phyloP scores from a whole-genome alignment of 2,888 invertebrate species.

The Ophion slaviceki region DNA sequence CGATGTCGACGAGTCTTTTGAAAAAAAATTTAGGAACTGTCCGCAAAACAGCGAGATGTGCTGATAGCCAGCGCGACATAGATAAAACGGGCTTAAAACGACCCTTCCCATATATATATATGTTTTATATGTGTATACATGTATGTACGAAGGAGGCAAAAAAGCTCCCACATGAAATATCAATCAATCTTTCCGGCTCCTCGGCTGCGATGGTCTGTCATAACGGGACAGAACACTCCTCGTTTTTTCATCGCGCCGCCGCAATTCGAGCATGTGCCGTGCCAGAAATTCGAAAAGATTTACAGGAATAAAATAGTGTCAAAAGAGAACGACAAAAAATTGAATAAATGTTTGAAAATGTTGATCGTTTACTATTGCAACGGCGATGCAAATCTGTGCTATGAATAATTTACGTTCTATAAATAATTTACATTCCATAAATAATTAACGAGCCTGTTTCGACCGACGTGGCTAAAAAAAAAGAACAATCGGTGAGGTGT shows the following conservation, averaged over 20 bases:
- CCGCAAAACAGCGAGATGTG: no score
- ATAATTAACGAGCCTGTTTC: no score
- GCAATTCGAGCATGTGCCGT: background rate
- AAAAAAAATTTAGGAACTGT: no score
- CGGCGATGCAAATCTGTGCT: no score
- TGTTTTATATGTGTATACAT: background rate
- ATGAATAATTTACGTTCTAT: no score
- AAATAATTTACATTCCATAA: no score
- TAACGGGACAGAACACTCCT: conserved; percentile 1
- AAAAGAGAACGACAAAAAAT: background rate
- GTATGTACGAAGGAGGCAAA: background rate
- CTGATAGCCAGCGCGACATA: no score
- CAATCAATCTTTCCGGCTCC: conserved; percentile 32
- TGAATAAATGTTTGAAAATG: background rate
- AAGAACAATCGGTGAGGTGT: no score
- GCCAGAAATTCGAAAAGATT: background rate
- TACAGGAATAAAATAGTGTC: conserved; percentile 5
- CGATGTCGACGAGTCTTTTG: no score
- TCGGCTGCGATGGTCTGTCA: conserved; percentile 5
- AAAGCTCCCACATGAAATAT: conserved; percentile 46
- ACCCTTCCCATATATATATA: no score
- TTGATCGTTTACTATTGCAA: background rate
- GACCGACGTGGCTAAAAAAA: no score
- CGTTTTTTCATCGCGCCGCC: background rate
- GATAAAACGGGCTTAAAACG: no score